These are phyloP conservation scores for Caenorhabditis sp. DNA, from an alignment of 2,888 invertebrate species.

Conservation along the genomic window DNA sequence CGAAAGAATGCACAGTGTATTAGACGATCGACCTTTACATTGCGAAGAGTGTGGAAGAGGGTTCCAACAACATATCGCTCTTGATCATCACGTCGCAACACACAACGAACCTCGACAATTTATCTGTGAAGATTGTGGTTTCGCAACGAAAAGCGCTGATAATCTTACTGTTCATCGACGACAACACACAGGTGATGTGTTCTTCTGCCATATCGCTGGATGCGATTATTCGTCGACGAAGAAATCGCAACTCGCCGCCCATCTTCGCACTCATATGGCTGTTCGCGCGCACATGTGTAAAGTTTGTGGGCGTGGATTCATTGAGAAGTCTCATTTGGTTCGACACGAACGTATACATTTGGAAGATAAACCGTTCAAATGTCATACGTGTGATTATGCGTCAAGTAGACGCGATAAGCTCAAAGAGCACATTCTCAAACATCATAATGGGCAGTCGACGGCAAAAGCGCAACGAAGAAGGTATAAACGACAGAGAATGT, in stretches of 20 bases:
- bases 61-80: slow-evolving; percentile 76
- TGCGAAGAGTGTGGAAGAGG: slow-evolving; percentile 76
- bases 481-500: slow-evolving; percentile 65
- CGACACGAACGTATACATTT: slow-evolving; percentile 79
- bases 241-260: slow-evolving; percentile 78
- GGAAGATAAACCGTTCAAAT: slow-evolving; percentile 77
- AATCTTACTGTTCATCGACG: slow-evolving; percentile 78
- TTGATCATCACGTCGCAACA: slow-evolving; percentile 75
- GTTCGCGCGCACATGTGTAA: slow-evolving; percentile 76
- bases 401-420: slow-evolving; percentile 78
- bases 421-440: slow-evolving; percentile 75
- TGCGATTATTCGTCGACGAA: slow-evolving; percentile 72
- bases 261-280: slow-evolving; percentile 76
- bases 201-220: slow-evolving; percentile 74
- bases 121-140: slow-evolving; percentile 79
- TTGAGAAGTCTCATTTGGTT: slow-evolving; percentile 79
- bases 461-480: slow-evolving; percentile 83
- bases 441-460: slow-evolving; percentile 71
- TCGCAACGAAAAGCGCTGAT: slow-evolving; percentile 78
- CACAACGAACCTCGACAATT: slow-evolving; percentile 73
- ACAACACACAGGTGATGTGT: slow-evolving; percentile 78
- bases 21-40: slow-evolving; percentile 74
- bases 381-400: slow-evolving; percentile 78
- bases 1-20: slow-evolving; percentile 75
- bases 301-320: slow-evolving; percentile 76